These are phyloP conservation scores for Cyanoliseus patagonus DNA, from an alignment of 2,113 vertebrate genomes.

Conservation along the genomic window DNA sequence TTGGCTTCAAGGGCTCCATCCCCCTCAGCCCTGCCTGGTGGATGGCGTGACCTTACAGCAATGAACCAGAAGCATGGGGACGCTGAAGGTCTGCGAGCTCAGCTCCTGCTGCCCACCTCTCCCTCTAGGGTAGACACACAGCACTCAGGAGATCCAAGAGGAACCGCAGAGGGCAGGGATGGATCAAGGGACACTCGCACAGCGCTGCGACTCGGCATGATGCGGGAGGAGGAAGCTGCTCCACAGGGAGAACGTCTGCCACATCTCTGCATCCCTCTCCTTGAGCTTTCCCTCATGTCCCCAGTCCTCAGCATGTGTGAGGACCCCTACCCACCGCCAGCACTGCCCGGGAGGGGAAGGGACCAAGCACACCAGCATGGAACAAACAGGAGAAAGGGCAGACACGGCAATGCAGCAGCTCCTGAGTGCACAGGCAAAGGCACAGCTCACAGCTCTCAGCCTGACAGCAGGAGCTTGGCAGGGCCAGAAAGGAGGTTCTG, in stretches of 20 bases:
- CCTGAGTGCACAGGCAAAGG: background rate
- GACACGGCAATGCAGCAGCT: background rate
- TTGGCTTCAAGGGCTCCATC: rapidly evolving
- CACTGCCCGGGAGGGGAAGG: background rate
- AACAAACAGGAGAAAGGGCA: background rate
- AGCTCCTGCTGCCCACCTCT: background rate
- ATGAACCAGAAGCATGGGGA: background rate
- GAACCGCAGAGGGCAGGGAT: background rate
- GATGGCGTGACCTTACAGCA: background rate
- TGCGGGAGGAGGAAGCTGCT: background rate
- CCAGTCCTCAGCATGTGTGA: background rate
- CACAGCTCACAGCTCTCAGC: background rate
- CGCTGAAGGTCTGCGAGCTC: background rate
- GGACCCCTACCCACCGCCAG: background rate
- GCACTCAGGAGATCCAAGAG: background rate
- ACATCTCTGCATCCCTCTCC: background rate
- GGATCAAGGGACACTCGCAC: background rate
- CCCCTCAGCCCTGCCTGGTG: background rate
- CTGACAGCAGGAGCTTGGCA: background rate
- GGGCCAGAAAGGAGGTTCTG: background rate
- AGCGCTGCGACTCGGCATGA: background rate
- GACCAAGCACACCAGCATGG: background rate
- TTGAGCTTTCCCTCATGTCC: background rate
- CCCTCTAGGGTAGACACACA: rapidly evolving
- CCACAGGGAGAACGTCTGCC: background rate